Percentiles rank a stretch among this genome's conserved stretches.
Evolutionary conservation across 2,888 invertebrate genomes (phyloP).

Genomic region (Linnaemya tessellans): DNA sequence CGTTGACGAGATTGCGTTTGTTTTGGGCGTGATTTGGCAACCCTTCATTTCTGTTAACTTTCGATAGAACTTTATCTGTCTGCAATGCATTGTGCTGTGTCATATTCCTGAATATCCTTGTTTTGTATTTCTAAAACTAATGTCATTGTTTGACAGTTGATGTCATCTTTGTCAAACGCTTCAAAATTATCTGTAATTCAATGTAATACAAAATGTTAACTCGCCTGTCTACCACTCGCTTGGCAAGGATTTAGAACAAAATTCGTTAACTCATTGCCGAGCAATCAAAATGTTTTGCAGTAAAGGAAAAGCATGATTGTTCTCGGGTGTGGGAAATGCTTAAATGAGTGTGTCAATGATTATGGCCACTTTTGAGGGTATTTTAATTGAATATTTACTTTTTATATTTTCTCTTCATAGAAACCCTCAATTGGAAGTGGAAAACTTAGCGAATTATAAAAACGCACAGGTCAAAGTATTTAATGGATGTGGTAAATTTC

Average conservation of each 20-base stretch:
- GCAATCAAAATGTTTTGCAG: neutral
- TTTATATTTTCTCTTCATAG: conserved; percentile 1
- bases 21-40: conserved; percentile 65
- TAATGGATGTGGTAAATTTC: conserved; percentile 5
- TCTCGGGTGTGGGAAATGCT: conserved; percentile 42
- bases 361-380: conserved; percentile 65
- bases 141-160: conserved; percentile 71
- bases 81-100: conserved; percentile 9
- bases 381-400: conserved; percentile 58
- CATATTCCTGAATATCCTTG: conserved; percentile 22
- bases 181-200: conserved; percentile 65
- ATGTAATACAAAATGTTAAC: conserved; percentile 57
- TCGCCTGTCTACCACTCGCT: conserved; percentile 22
- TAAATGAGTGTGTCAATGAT: conserved; percentile 63
- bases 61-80: conserved; percentile 35
- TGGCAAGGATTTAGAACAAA: conserved; percentile 23
- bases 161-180: conserved; percentile 70
- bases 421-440: conserved; percentile 26
- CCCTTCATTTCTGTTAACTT: conserved; percentile 60
- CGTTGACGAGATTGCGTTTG: conserved; percentile 53
- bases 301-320: neutral
- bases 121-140: conserved; percentile 43
- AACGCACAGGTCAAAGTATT: conserved; percentile 20
- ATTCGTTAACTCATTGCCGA: conserved; percentile 54
- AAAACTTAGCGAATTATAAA: conserved; percentile 27